phyloP scores from a whole-genome alignment of 2,888 invertebrate genomes.

The Panopea generosa region DNA sequence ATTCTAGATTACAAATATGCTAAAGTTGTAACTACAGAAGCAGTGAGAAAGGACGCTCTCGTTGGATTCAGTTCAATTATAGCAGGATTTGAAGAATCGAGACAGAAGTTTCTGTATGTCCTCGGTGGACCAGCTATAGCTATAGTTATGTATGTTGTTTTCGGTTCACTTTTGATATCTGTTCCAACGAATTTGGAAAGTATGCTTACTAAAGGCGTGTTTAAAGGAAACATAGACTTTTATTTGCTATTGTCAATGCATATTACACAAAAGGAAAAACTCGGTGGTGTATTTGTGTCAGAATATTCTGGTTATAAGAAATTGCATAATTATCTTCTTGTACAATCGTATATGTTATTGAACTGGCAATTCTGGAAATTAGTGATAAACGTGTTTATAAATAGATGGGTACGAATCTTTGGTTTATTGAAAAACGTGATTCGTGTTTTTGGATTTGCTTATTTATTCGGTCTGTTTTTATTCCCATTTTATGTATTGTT shows the following conservation, averaged over 20 bases:
- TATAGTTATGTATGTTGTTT: constrained; percentile 22
- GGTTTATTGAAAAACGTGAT: background rate
- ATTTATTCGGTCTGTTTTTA: background rate
- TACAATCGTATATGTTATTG: constrained; percentile 42
- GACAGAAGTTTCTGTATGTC: constrained; percentile 16
- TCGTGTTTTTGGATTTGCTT: background rate
- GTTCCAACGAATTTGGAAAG: constrained; percentile 32
- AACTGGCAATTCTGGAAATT: constrained; percentile 37
- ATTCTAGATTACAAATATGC: constrained; percentile 28
- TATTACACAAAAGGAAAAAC: constrained; percentile 9
- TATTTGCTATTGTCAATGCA: constrained; percentile 11
- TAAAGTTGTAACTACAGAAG: constrained; percentile 10
- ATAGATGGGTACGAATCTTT: constrained; percentile 4
- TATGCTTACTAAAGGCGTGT: constrained; percentile 20
- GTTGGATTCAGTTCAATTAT: constrained; percentile 48
- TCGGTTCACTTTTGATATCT: constrained; percentile 22
- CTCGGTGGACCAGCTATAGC: constrained; percentile 40
- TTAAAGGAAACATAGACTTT: background rate
- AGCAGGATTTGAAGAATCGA: constrained; percentile 15
- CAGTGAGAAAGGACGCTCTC: constrained; percentile 37
- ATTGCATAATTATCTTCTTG: constrained; percentile 23
- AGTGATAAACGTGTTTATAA: constrained; percentile 10
- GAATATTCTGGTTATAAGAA: constrained; percentile 36
- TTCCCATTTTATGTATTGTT: constrained; percentile 24
- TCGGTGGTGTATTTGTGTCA: constrained; percentile 12